Conservation (phyloP, 2,113 vertebrate genomes). For the Tretioscincus oriximinensis region DNA sequence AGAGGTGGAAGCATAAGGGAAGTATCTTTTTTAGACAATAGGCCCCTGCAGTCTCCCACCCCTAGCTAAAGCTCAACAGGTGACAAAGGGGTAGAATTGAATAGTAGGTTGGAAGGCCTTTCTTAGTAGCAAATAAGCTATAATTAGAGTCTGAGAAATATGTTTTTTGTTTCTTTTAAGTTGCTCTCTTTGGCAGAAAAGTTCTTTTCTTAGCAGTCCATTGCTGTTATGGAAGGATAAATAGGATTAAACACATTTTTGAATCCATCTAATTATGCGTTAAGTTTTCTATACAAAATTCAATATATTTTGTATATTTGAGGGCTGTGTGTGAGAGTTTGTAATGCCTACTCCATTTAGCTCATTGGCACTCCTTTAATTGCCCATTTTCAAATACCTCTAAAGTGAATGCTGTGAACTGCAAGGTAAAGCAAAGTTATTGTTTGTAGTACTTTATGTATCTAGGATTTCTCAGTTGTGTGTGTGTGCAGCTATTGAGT, state of each 20-base stretch:
- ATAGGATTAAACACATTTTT: slow-evolving; percentile 38
- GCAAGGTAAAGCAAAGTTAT: no score
- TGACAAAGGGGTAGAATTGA: slow-evolving; percentile 59
- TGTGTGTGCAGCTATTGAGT: not conserved
- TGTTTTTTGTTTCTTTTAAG: slow-evolving; percentile 66
- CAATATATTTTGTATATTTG: not conserved
- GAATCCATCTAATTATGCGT: slow-evolving; percentile 21
- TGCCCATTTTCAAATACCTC: no score
- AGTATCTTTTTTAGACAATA: slow-evolving; percentile 53
- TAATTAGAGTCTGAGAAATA: slow-evolving; percentile 71
- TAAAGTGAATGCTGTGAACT: no score
- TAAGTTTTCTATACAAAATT: slow-evolving; percentile 34
- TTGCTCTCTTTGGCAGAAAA: slow-evolving; percentile 22
- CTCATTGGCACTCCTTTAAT: not conserved
- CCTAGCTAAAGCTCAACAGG: slow-evolving; percentile 68
- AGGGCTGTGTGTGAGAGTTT: not conserved
- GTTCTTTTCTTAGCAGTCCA: not conserved
- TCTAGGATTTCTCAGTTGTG: not conserved
- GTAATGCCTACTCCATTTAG: not conserved
- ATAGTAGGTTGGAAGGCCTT: slow-evolving; percentile 67
- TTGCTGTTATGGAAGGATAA: slow-evolving; percentile 39
- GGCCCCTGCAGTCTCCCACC: slow-evolving; percentile 44
- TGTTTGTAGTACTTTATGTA: not conserved
- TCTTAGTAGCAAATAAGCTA: slow-evolving; percentile 69
- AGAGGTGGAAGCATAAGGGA: not conserved